Percentiles rank a stretch among this genome's conserved stretches.
Evolutionary conservation across 2,113 vertebrate genomes (phyloP).

Genomic region (Sinocyclocheilus rhinocerous): DNA sequence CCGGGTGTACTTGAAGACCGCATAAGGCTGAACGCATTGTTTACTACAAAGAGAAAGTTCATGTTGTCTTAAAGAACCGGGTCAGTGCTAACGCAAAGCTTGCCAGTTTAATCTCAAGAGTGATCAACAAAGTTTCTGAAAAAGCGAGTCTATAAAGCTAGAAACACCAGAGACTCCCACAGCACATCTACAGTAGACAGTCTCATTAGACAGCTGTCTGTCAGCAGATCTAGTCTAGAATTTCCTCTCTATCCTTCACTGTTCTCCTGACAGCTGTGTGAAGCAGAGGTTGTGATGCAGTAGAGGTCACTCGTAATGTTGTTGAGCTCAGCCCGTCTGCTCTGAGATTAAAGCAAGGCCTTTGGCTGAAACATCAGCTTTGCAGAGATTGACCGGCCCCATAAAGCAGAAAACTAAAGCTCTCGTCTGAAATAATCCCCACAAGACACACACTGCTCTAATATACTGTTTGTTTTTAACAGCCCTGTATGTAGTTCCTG

Average conservation of each 20-base stretch:
- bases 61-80: not conserved
- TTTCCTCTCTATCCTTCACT: not conserved
- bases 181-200: not conserved
- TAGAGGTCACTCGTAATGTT: not conserved
- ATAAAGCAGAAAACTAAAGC: slow-evolving; percentile 15
- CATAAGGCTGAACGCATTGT: not conserved
- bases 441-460: slow-evolving; percentile 2
- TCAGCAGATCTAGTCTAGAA: not conserved
- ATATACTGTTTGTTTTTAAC: slow-evolving; percentile 8
- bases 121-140: not conserved
- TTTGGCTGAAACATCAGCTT: slow-evolving; percentile 36
- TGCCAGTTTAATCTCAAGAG: not conserved
- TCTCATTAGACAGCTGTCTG: not conserved
- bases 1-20: too few relatives aligned
- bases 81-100: not conserved
- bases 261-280: slow-evolving; percentile 20
- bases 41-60: not conserved
- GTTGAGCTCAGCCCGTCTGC: not conserved
- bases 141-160: too few relatives aligned
- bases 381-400: slow-evolving; percentile 34
- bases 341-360: slow-evolving; percentile 23
- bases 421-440: slow-evolving; percentile 23
- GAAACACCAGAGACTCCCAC: not conserved
- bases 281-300: not conserved
- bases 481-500: not conserved